Evolutionary conservation across 1,140 invertebrate species (phyloP).

Genomic region (Nasonia longicornis): DNA sequence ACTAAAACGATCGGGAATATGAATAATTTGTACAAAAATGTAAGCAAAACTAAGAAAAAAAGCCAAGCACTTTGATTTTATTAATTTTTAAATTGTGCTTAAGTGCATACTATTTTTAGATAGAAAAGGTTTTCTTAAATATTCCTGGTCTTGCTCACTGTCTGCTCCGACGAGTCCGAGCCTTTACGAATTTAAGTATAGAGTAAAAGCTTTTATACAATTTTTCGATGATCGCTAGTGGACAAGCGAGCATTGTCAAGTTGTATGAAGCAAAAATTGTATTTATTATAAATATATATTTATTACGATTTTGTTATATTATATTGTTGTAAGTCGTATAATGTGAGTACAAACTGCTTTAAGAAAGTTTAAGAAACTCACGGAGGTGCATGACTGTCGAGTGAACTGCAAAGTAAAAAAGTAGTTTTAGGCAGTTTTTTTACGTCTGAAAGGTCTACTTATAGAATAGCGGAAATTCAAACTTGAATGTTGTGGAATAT

Average conservation of each 20-base stretch:
- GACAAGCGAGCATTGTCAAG: conserved; percentile 55
- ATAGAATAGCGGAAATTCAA: conserved; percentile 11
- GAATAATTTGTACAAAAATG: conserved; percentile 31
- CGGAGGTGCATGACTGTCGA: conserved; percentile 29
- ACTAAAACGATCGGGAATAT: conserved; percentile 14
- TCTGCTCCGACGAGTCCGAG: conserved; percentile 1
- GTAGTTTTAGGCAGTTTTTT: conserved; percentile 28
- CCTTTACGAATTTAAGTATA: conserved; percentile 37
- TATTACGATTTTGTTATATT: conserved; percentile 42
- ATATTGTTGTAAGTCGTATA: conserved; percentile 33
- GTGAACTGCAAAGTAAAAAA: conserved; percentile 18
- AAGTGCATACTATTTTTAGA: conserved; percentile 22
- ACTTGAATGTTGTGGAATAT: conserved; percentile 32
- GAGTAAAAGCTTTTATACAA: conserved; percentile 50
- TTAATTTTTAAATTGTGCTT: conserved; percentile 22
- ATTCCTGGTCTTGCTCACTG: conserved; percentile 23
- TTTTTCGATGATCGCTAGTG: conserved; percentile 56
- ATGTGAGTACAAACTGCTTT: conserved; percentile 40
- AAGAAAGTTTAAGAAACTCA: conserved; percentile 23
- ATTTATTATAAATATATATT: conserved; percentile 46
- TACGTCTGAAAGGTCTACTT: conserved; percentile 30
- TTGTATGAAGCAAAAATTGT: conserved; percentile 51
- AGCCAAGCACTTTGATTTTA: conserved; percentile 17
- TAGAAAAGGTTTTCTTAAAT: conserved; percentile 25
- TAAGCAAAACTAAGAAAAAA: conserved; percentile 10